Percentiles rank a stretch among this genome's conserved stretches.
These are phyloP conservation scores for Ursus arctos DNA, from an alignment of 2,113 vertebrate genomes.

Conservation along the genomic window DNA sequence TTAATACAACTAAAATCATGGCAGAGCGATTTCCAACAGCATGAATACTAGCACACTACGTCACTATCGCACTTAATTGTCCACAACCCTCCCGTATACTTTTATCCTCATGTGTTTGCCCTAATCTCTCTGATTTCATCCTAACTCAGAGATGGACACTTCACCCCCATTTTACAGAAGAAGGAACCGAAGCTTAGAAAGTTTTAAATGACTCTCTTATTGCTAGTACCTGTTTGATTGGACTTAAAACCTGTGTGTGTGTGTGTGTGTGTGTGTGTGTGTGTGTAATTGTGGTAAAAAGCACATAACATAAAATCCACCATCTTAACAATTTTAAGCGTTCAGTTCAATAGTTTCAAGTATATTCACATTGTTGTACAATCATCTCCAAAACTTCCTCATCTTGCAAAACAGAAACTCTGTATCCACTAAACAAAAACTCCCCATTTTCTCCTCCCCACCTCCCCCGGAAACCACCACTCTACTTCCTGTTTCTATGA, in stretches of 20 bases:
- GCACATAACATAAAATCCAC: not conserved
- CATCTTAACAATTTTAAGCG: not conserved
- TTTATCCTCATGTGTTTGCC: not conserved
- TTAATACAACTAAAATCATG: not conserved
- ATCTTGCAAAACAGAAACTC: conserved; percentile 16
- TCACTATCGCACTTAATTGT: not conserved
- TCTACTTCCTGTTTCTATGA: not conserved
- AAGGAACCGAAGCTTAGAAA: not conserved
- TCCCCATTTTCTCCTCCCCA: too few relatives aligned
- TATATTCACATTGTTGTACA: too few relatives aligned
- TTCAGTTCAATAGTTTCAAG: not conserved
- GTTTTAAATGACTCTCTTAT: not conserved
- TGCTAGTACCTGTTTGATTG: not conserved
- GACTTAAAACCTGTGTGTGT: not conserved
- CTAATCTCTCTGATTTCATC: not conserved
- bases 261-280: not conserved
- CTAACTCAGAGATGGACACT: not conserved
- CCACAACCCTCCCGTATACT: accelerated
- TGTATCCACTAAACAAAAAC: not conserved
- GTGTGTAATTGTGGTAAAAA: not conserved
- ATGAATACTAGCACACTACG: too few relatives aligned
- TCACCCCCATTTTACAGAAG: not conserved
- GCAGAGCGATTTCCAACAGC: not conserved
- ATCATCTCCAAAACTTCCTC: not conserved
- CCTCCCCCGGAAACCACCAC: not conserved